Evolutionary conservation across 2,113 vertebrate genomes (phyloP).

Genomic region (Solenodon paradoxus): DNA sequence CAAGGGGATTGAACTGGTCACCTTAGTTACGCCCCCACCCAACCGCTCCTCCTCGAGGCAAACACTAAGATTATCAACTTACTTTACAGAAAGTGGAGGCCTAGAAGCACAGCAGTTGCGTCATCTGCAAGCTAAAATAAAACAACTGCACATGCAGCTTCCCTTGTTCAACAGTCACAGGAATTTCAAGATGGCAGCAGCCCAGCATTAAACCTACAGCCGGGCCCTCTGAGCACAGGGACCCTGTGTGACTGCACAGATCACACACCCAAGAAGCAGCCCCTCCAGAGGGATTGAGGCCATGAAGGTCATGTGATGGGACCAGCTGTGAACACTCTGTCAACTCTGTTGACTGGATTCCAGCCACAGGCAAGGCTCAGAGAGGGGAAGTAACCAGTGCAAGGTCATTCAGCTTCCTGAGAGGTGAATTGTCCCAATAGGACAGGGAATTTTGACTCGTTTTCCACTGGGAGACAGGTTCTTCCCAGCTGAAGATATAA

Average conservation of each 20-base stretch:
- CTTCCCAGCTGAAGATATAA: not conserved
- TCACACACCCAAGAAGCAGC: rapidly evolving
- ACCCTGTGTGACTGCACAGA: not conserved
- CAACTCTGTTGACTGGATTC: too few species aligned
- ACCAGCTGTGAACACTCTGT: not conserved
- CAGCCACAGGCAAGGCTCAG: not conserved
- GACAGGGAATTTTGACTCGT: not conserved
- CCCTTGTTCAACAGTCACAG: not conserved
- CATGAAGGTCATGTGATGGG: rapidly evolving
- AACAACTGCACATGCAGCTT: rapidly evolving
- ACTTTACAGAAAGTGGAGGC: not conserved
- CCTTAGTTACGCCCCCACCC: not conserved
- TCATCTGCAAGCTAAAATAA: rapidly evolving
- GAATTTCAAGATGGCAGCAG: not conserved
- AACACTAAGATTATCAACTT: rapidly evolving
- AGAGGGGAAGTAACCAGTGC: not conserved
- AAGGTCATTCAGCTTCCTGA: not conserved
- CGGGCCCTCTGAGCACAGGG: rapidly evolving
- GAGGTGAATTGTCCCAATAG: not conserved
- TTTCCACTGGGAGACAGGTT: not conserved
- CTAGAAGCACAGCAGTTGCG: not conserved
- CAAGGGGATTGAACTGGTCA: rapidly evolving
- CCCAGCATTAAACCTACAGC: too few species aligned
- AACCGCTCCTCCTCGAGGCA: not conserved
- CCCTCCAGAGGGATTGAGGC: not conserved